These are phyloP conservation scores for Acleris literana DNA, from an alignment of 2,888 invertebrate genomes.

Conservation along the genomic window DNA sequence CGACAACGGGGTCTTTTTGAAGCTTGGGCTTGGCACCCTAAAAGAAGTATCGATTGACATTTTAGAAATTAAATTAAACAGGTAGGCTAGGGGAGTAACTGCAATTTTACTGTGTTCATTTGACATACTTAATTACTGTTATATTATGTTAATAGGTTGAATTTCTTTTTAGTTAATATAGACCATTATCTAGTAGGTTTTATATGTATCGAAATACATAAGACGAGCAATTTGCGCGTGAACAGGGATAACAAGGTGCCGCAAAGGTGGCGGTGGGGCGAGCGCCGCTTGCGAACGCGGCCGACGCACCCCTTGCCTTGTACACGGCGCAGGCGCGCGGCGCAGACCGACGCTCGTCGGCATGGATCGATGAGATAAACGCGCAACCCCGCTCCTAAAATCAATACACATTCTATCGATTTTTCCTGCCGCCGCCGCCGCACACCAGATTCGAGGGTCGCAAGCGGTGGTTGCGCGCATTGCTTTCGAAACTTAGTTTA, in stretches of 20 bases:
- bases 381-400: constrained; percentile 88
- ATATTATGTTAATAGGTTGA: no score
- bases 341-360: constrained; percentile 57
- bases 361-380: constrained; percentile 90
- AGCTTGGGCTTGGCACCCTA: no score
- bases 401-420: constrained; percentile 90
- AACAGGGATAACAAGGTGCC: constrained; percentile 60
- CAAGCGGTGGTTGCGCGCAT: constrained; percentile 80
- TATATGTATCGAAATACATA: not conserved
- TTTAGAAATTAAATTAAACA: no score
- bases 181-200: not conserved
- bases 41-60: no score
- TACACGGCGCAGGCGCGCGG: constrained; percentile 67
- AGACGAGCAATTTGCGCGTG: constrained; percentile 68
- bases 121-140: no score
- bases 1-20: no score
- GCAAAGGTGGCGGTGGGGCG: constrained; percentile 45
- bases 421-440: constrained; percentile 86
- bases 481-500: constrained; percentile 39
- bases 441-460: constrained; percentile 76
- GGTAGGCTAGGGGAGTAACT: no score
- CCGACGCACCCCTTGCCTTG: constrained; percentile 58
- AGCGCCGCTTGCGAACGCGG: constrained; percentile 41
- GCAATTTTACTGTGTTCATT: no score
- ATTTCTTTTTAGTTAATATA: no score